phyloP scores from a whole-genome alignment of 2,888 invertebrate genomes.

The Agrenia bidenticulata region DNA sequence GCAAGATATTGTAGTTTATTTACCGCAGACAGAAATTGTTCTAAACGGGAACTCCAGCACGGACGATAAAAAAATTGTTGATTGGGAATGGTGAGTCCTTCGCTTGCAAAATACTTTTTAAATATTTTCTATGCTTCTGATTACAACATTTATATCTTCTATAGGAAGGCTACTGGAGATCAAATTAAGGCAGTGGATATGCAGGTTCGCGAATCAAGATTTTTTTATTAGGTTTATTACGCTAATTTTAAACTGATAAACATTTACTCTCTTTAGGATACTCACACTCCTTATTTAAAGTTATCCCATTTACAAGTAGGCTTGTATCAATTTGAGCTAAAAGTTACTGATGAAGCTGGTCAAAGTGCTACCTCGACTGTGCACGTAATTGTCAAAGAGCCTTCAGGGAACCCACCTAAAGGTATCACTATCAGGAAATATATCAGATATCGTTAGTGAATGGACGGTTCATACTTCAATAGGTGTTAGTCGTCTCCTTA shows the following conservation, averaged over 20 bases:
- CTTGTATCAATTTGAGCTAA: constrained; percentile 88
- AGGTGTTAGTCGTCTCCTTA: not conserved
- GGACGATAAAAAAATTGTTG: constrained; percentile 88
- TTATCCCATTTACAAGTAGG: constrained; percentile 81
- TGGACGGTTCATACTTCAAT: not conserved
- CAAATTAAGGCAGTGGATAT: constrained; percentile 75
- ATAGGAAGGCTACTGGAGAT: constrained; percentile 79
- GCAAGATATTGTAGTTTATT: constrained; percentile 79
- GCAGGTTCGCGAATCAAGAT: too few species aligned
- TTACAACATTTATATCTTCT: too few species aligned
- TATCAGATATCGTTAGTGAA: too few species aligned
- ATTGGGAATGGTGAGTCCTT: constrained; percentile 98
- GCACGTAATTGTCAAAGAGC: constrained; percentile 89
- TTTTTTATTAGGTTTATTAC: too few species aligned
- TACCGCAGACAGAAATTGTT: constrained; percentile 81
- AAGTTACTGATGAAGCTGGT: constrained; percentile 87
- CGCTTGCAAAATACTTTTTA: too few species aligned
- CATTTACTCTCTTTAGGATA: constrained; percentile 64
- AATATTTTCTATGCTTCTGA: too few species aligned
- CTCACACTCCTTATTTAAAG: constrained; percentile 82
- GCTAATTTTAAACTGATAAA: too few species aligned
- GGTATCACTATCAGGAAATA: constrained; percentile 60
- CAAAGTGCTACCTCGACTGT: constrained; percentile 85
- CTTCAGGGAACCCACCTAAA: constrained; percentile 78
- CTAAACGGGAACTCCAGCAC: constrained; percentile 87